phyloP scores from a whole-genome alignment of 1,140 invertebrate species.

The Drosophila insularis region DNA sequence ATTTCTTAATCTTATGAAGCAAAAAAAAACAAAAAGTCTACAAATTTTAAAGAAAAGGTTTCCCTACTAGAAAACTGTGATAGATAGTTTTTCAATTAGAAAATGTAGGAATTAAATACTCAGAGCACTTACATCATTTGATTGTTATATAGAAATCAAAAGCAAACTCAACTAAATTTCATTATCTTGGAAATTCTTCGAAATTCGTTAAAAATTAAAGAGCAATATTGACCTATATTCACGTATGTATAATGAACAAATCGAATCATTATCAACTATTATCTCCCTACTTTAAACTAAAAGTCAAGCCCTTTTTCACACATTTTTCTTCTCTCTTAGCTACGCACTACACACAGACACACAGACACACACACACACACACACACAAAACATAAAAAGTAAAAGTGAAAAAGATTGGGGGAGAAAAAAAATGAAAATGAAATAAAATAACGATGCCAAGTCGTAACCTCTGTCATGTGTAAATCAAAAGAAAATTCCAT shows the following conservation, averaged over 20 bases:
- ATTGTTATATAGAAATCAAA: too few species aligned
- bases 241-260: not conserved
- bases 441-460: constrained; percentile 62
- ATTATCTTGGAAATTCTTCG: not conserved
- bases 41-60: too few species aligned
- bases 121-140: too few species aligned
- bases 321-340: constrained; percentile 1
- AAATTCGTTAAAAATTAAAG: not conserved
- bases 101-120: too few species aligned
- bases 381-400: not conserved
- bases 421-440: constrained; percentile 12
- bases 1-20: too few species aligned
- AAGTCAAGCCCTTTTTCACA: constrained; percentile 10
- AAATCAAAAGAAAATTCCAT: constrained; percentile 78
- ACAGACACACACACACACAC: too few species aligned
- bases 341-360: constrained; percentile 26
- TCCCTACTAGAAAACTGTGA: too few species aligned
- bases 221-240: not conserved
- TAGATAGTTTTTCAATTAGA: too few species aligned
- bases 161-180: not conserved
- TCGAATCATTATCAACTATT: constrained; percentile 10
- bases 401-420: constrained; percentile 16
- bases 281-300: constrained; percentile 1
- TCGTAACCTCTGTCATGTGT: constrained; percentile 67
- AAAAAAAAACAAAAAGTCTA: too few species aligned